These are phyloP conservation scores for Carcharodon carcharias DNA, from an alignment of 2,797 vertebrate genomes.

Conservation along the genomic window DNA sequence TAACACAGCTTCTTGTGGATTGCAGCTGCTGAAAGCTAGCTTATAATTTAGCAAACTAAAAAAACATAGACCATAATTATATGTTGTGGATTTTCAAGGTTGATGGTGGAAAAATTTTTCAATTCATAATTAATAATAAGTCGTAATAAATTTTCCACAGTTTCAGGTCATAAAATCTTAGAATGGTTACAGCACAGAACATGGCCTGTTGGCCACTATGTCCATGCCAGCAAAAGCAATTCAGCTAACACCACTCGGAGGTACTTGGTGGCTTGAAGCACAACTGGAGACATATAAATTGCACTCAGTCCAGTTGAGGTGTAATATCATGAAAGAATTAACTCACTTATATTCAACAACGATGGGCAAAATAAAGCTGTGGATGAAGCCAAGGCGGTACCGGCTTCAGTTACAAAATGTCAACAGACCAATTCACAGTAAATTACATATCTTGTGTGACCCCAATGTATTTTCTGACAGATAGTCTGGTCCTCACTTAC, in stretches of 20 bases:
- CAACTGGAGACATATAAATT: not conserved
- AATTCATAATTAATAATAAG: too few species aligned
- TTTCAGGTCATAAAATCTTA: not conserved
- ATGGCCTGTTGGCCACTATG: not conserved
- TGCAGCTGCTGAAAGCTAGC: not conserved
- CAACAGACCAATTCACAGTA: not conserved
- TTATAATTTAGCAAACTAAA: not conserved
- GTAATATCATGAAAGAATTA: not conserved
- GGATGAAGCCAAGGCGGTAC: not conserved
- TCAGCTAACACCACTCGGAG: not conserved
- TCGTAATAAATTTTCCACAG: too few species aligned
- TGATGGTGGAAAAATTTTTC: not conserved
- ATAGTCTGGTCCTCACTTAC: not conserved
- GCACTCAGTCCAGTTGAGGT: not conserved
- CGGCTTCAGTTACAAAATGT: not conserved
- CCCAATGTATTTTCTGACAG: not conserved
- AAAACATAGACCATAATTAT: not conserved
- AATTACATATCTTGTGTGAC: not conserved
- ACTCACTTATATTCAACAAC: not conserved
- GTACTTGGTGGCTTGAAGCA: not conserved
- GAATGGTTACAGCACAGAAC: not conserved
- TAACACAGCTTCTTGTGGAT: not conserved
- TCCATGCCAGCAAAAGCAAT: not conserved
- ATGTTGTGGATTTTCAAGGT: slow-evolving; percentile 1
- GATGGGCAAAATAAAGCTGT: not conserved